These are phyloP conservation scores for Cebus imitator DNA, from an alignment of 2,113 vertebrate species.

Conservation along the genomic window DNA sequence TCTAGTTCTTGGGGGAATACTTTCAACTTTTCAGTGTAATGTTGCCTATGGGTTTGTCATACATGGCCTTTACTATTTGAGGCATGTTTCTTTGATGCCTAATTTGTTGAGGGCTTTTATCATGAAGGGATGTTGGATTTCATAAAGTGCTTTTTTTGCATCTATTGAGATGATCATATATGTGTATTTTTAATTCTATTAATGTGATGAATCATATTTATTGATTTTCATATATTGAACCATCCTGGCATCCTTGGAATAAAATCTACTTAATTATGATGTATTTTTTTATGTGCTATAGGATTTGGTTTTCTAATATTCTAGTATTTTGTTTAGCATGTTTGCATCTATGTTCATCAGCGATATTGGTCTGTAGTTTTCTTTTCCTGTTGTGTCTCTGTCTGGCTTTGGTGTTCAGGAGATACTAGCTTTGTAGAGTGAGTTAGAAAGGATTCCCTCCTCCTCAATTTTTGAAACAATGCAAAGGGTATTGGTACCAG, in stretches of 20 bases:
- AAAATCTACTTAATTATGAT: not conserved
- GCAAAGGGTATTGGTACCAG: not conserved
- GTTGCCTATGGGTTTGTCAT: not conserved
- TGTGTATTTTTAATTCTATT: too few relatives aligned
- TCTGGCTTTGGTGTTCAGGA: not conserved
- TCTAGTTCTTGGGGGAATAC: not conserved
- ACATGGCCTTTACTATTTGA: not conserved
- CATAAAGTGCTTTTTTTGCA: not conserved
- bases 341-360: not conserved
- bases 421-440: not conserved
- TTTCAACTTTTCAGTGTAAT: not conserved
- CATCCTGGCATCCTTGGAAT: not conserved
- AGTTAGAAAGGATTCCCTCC: not conserved
- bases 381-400: not conserved
- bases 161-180: not conserved
- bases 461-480: not conserved
- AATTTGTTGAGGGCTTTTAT: not conserved
- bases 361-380: not conserved
- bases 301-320: not conserved
- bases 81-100: not conserved
- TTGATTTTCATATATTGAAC: not conserved
- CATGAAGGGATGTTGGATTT: not conserved
- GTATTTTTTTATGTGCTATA: not conserved
- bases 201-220: not conserved
- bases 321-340: not conserved